Evolutionary conservation across 1,140 invertebrate genomes (phyloP).

Genomic region (Orussus abietinus): DNA sequence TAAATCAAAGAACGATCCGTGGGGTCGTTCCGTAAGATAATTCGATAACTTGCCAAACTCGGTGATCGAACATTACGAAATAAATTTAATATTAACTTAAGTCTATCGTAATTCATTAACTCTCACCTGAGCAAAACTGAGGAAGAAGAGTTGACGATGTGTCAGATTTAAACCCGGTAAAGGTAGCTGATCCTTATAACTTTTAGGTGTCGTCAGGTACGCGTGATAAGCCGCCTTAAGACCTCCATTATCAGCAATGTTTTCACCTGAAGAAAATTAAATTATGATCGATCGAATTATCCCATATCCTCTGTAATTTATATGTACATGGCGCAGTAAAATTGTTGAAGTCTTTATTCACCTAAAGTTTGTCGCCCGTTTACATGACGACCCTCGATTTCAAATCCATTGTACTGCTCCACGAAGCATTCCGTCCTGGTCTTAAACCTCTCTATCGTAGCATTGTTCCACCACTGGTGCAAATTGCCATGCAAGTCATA

Average conservation of each 20-base stretch:
- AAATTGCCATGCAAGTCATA: constrained; percentile 77
- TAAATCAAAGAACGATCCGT: too few relatives aligned
- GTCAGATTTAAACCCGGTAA: constrained; percentile 79
- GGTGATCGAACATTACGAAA: too few relatives aligned
- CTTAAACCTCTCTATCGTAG: constrained; percentile 87
- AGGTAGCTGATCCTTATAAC: constrained; percentile 55
- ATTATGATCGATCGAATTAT: too few relatives aligned
- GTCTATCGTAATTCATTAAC: neutral
- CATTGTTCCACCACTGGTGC: constrained; percentile 96
- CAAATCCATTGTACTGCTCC: constrained; percentile 78
- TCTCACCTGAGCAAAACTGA: constrained; percentile 84
- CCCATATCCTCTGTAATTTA: too few relatives aligned
- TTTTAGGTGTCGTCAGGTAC: constrained; percentile 60
- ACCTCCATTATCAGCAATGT: constrained; percentile 93
- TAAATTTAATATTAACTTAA: too few relatives aligned
- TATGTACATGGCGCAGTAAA: too few relatives aligned
- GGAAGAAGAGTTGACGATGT: constrained; percentile 87
- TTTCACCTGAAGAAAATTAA: constrained; percentile 69
- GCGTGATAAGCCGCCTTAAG: constrained; percentile 88
- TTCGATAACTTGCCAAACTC: too few relatives aligned
- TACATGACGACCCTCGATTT: constrained; percentile 56
- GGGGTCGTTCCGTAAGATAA: too few relatives aligned
- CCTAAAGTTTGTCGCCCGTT: constrained; percentile 65
- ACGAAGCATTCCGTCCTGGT: constrained; percentile 85
- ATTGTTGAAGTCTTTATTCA: too few relatives aligned